Percentiles rank a stretch among this genome's conserved stretches.
Evolutionary conservation across 2,888 invertebrate species (phyloP).

Genomic region (Euzophera pinguis): DNA sequence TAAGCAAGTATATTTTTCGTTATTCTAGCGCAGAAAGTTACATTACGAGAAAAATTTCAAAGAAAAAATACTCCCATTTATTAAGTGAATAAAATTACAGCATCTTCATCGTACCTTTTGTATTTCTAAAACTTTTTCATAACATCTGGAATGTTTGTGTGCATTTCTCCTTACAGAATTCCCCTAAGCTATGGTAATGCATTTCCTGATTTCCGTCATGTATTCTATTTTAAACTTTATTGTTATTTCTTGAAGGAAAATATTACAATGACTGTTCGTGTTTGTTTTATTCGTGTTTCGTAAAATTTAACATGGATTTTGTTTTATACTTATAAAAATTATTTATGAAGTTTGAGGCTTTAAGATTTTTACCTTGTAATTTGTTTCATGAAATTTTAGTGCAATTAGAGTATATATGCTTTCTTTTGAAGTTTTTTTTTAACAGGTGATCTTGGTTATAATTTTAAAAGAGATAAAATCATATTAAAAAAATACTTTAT

Average conservation of each 20-base stretch:
- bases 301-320: background rate
- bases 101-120: slow-evolving; percentile 5
- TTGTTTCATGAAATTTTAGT: too few relatives aligned
- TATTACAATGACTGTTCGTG: background rate
- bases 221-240: background rate
- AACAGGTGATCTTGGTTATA: too few relatives aligned
- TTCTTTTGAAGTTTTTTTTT: too few relatives aligned
- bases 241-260: background rate
- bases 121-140: slow-evolving; percentile 9
- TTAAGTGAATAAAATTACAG: slow-evolving; percentile 5
- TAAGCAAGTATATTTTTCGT: background rate
- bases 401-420: too few relatives aligned
- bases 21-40: background rate
- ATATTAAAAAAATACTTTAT: too few relatives aligned
- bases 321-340: slow-evolving; percentile 2
- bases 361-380: background rate
- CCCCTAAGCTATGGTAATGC: slow-evolving; percentile 12
- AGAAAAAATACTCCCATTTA: background rate
- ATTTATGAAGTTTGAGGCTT: slow-evolving; percentile 9
- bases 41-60: background rate
- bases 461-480: too few relatives aligned
- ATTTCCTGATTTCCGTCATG: background rate
- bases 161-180: background rate
- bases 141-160: slow-evolving; percentile 13
- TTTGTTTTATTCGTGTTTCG: background rate